Percentiles rank a stretch among this genome's conserved stretches.
Conservation (phyloP, 2,888 invertebrate species). For the Pachycephus smyrnensis region DNA sequence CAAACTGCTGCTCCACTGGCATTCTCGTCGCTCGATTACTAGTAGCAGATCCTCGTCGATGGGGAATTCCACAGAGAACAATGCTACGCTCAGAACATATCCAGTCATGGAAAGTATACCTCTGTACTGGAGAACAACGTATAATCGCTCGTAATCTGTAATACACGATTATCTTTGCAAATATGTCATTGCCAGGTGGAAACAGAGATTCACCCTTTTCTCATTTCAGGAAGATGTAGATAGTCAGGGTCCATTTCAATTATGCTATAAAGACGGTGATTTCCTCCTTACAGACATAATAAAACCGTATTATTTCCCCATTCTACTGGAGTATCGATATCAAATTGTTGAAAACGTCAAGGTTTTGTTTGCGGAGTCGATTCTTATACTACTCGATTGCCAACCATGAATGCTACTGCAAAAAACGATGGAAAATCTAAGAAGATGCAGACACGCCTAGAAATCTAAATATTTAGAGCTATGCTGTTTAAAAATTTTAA, state of each 20-base stretch:
- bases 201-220: not conserved
- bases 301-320: not conserved
- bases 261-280: not conserved
- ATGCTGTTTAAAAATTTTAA: conserved; percentile 39
- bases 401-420: not conserved
- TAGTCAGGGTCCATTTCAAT: not conserved
- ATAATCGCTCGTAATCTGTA: not conserved
- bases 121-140: not conserved
- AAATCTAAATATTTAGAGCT: conserved; percentile 42
- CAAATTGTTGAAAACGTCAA: not conserved
- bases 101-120: not conserved
- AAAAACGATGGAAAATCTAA: not conserved
- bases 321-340: not conserved
- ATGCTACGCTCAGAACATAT: no score
- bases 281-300: not conserved
- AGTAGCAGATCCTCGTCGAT: not conserved
- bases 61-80: not conserved
- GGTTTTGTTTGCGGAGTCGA: not conserved
- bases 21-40: not conserved
- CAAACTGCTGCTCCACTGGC: no score
- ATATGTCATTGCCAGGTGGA: not conserved
- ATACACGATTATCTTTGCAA: not conserved
- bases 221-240: not conserved
- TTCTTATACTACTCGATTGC: not conserved
- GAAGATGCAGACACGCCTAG: not conserved